Percentiles rank a stretch among this genome's conserved stretches.
These are phyloP conservation scores for Lordiphosa collinella DNA, from an alignment of 1,140 invertebrate species.

Conservation along the genomic window DNA sequence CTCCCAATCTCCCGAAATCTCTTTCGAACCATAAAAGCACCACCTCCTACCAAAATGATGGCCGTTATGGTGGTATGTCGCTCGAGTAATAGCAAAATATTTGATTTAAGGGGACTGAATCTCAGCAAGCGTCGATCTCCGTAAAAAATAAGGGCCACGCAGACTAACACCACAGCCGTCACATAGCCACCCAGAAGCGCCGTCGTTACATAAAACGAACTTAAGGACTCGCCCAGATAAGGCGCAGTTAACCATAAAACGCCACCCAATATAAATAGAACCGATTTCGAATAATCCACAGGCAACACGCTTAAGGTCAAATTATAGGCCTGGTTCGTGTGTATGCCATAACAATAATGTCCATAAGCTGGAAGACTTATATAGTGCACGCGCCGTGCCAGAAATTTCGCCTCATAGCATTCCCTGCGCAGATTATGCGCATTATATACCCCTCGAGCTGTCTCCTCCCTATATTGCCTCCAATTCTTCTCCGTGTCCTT, in stretches of 20 bases:
- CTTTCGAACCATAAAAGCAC: background rate
- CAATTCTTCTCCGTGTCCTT: background rate
- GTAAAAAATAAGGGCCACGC: background rate
- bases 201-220: background rate
- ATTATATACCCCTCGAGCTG: background rate
- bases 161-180: background rate
- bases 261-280: constrained; percentile 1
- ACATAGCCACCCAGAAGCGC: constrained; percentile 4
- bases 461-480: constrained; percentile 19
- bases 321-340: constrained; percentile 20
- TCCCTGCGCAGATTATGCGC: background rate
- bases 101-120: background rate
- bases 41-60: background rate
- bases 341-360: constrained; percentile 31
- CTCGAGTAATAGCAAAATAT: constrained; percentile 4
- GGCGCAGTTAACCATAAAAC: background rate
- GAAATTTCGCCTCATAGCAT: constrained; percentile 10
- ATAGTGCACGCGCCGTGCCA: constrained; percentile 1
- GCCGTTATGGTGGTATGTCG: background rate
- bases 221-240: background rate
- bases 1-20: background rate
- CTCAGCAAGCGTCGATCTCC: background rate
- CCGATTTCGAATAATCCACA: constrained; percentile 2
- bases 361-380: constrained; percentile 10
- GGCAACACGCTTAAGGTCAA: constrained; percentile 7